phyloP scores from a whole-genome alignment of 2,113 vertebrate genomes.

The Accipiter virgatus region DNA sequence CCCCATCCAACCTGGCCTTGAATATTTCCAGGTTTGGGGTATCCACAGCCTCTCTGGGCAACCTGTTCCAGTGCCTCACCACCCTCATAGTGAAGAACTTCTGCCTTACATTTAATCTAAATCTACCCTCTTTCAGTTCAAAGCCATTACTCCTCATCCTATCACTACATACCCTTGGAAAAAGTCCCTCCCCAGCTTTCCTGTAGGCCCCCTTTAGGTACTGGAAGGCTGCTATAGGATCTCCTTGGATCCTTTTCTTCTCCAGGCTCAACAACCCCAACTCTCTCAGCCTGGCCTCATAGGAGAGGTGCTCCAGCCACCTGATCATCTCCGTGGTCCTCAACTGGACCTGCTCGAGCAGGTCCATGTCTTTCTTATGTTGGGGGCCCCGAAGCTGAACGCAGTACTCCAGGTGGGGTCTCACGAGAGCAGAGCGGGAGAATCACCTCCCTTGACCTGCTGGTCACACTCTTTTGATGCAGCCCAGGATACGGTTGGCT shows the following conservation, averaged over 20 bases:
- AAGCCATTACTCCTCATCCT: too few relatives aligned
- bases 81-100: fast-evolving
- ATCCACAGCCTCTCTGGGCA: background rate
- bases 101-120: background rate
- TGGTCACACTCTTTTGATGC: background rate
- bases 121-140: background rate
- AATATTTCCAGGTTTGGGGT: background rate
- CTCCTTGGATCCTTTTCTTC: too few relatives aligned
- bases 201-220: too few relatives aligned
- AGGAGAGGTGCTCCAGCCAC: background rate
- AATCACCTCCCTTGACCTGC: background rate
- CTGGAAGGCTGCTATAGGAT: too few relatives aligned
- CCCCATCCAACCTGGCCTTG: background rate
- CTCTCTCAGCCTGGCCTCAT: background rate
- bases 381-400: background rate
- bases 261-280: background rate
- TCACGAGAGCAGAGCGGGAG: background rate
- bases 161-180: too few relatives aligned
- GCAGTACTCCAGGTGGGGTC: too few relatives aligned
- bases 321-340: too few relatives aligned
- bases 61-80: too few relatives aligned
- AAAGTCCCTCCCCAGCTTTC: too few relatives aligned
- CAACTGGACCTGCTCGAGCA: too few relatives aligned
- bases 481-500: background rate
- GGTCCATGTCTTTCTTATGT: too few relatives aligned